Base-by-base conservation (phyloP, 2,113 vertebrate genomes). In the Pogona vitticeps region DNA sequence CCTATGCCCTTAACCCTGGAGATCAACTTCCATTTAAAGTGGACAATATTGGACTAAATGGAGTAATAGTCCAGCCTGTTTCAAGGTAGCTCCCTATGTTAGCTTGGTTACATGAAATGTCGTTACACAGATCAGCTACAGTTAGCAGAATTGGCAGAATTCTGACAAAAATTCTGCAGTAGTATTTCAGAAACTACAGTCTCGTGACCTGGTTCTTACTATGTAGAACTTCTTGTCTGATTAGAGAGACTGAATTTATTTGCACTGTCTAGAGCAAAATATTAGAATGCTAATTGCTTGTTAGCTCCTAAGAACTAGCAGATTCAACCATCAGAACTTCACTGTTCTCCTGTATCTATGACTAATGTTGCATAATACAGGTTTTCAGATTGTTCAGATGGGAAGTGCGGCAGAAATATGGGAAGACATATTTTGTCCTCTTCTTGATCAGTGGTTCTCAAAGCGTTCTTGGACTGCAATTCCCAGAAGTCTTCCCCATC, bases 301-400 rank as follows among this genome's bases (percentile, higher is more conserved):
- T 5, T 52, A 52, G 46, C 46, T 40, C 14, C 15, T 61, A 36
- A 28, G 26, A 73, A 83, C 12, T 61, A 67, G 14, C 73, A 36
- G n/a, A 63, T n/a, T 0, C 20, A 46, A 10, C 73, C 42, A 38
- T 3, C 28, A 61, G 20, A 36, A 3, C 33, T 63, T 38, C 63
- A 84, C 61, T 72, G 15, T 68, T 88, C 56, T 38, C 18, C 13
- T 15, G 0, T 42, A 80, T 76, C 85, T 6, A 0, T 17, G 10
- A 2, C 61, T 78, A 67, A 67, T 42, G n/a, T 23, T 88, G 26
- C 71, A 14, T 36, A 0, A 31, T 61, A 76, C 68, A 52, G 28
- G 71, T 88, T 90, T 89, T 75, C 8, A 56, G 8, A n/a, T 59
- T 86, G 40, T 26, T 28, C 38, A 42, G 46, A 80, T n/a, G 12